Conservation (phyloP, 2,888 invertebrate genomes). For the Oxycera nigricornis region DNA sequence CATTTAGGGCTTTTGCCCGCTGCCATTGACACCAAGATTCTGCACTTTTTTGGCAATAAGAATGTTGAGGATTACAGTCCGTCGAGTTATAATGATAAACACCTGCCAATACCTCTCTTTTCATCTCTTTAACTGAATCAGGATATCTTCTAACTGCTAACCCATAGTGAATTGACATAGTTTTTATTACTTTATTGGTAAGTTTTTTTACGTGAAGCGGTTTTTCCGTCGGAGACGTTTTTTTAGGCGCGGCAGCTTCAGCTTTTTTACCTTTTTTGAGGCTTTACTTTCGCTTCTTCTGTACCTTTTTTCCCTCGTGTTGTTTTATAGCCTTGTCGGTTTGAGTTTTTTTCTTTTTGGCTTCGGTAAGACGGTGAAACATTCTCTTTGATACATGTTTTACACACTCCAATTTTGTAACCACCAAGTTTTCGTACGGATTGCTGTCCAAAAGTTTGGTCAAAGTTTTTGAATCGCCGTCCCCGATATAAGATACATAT, state of each 20-base stretch:
- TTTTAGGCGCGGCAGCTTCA: not conserved
- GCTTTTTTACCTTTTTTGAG: not conserved
- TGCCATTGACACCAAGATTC: slow-evolving; percentile 15
- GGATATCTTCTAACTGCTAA: slow-evolving; percentile 5
- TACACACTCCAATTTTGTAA: not conserved
- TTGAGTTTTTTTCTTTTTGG: not conserved
- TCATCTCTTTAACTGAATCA: slow-evolving; percentile 9
- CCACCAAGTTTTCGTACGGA: not conserved
- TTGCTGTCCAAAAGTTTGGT: not conserved
- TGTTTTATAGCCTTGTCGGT: not conserved
- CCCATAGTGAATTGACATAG: not conserved
- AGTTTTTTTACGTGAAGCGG: slow-evolving; percentile 1
- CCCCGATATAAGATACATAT: not conserved
- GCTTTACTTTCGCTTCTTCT: not conserved
- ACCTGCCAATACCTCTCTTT: slow-evolving; percentile 5
- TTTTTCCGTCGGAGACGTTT: not conserved
- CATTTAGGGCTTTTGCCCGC: not conserved
- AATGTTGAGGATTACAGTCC: slow-evolving; percentile 4
- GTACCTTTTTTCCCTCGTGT: not conserved
- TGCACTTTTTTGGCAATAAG: slow-evolving; percentile 4
- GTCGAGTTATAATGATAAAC: not conserved
- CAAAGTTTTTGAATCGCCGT: not conserved
- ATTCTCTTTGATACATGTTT: not conserved
- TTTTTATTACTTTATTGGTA: not conserved
- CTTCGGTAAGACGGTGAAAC: slow-evolving; percentile 2